These are phyloP conservation scores for Toxotes lorentzi DNA, from an alignment of 2,797 vertebrate species.

Conservation along the genomic window DNA sequence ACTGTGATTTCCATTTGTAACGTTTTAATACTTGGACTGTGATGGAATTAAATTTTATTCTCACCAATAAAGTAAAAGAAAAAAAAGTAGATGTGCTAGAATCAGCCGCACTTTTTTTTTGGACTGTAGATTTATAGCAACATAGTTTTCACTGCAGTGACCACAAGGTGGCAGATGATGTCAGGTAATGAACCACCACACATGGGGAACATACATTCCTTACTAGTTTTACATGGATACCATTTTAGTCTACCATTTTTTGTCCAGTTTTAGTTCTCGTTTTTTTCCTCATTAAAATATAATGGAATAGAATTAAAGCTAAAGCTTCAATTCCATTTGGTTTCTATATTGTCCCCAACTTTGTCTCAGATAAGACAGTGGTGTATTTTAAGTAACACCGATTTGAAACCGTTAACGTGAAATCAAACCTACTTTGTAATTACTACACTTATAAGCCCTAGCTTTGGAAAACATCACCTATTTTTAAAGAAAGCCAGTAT, in stretches of 20 bases:
- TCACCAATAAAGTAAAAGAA: background rate
- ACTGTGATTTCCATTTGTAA: background rate
- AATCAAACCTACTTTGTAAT: background rate
- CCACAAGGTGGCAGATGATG: slow-evolving; percentile 57
- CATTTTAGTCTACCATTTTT: too few species aligned
- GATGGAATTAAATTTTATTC: background rate
- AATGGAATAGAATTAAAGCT: too few species aligned
- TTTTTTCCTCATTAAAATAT: too few species aligned
- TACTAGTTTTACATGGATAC: too few species aligned
- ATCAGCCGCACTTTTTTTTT: slow-evolving; percentile 5
- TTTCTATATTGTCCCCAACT: background rate
- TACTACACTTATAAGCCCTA: background rate
- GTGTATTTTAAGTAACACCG: too few species aligned
- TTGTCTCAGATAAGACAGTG: background rate
- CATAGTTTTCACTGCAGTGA: background rate
- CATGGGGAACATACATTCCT: background rate
- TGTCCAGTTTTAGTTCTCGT: too few species aligned
- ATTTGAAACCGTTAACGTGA: background rate
- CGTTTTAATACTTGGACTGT: background rate
- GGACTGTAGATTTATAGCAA: background rate
- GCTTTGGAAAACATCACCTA: background rate
- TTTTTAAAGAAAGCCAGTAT: background rate
- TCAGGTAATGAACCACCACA: slow-evolving; percentile 9
- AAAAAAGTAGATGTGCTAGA: background rate
- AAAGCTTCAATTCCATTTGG: too few species aligned